These are phyloP conservation scores for Pagetopsis macropterus DNA, from an alignment of 2,797 vertebrate species.

Conservation along the genomic window DNA sequence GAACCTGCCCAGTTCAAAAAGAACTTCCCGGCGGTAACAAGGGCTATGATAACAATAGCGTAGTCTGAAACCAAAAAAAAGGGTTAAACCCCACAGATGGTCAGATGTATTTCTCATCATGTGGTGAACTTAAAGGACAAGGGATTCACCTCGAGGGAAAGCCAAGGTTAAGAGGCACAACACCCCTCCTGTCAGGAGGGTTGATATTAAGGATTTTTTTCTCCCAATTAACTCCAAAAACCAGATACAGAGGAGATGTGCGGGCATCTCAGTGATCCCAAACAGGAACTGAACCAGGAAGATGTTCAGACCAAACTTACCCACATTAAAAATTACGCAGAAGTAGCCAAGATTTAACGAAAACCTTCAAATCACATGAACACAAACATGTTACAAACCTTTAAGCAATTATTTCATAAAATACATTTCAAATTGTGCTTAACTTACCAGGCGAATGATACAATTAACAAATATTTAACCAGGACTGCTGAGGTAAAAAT, in stretches of 20 bases:
- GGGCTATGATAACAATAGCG: conserved; percentile 57
- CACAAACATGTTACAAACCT: background rate
- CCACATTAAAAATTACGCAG: conserved; percentile 82
- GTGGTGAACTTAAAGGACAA: background rate
- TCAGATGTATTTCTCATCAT: background rate
- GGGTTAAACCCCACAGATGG: background rate
- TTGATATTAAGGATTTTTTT: conserved; percentile 72
- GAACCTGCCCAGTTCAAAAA: conserved; percentile 71
- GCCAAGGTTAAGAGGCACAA: conserved; percentile 80
- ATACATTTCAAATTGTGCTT: background rate
- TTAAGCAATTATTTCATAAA: background rate
- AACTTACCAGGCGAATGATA: conserved; percentile 81
- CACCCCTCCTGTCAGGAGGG: conserved; percentile 74
- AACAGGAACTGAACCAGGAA: conserved; percentile 89
- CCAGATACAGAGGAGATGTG: conserved; percentile 79
- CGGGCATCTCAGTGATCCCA: conserved; percentile 82
- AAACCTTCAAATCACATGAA: conserved; percentile 75
- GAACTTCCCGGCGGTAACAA: conserved; percentile 84
- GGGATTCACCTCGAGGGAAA: conserved; percentile 82
- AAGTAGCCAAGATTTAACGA: conserved; percentile 84
- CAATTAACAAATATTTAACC: conserved; percentile 76
- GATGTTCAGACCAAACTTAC: conserved; percentile 86
- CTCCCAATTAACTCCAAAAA: conserved; percentile 80
- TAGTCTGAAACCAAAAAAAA: conserved; percentile 68
- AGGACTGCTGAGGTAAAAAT: conserved; percentile 78